Evolutionary conservation across 2,888 invertebrate genomes (phyloP).

Genomic region (Drosophila nr. fundita): DNA sequence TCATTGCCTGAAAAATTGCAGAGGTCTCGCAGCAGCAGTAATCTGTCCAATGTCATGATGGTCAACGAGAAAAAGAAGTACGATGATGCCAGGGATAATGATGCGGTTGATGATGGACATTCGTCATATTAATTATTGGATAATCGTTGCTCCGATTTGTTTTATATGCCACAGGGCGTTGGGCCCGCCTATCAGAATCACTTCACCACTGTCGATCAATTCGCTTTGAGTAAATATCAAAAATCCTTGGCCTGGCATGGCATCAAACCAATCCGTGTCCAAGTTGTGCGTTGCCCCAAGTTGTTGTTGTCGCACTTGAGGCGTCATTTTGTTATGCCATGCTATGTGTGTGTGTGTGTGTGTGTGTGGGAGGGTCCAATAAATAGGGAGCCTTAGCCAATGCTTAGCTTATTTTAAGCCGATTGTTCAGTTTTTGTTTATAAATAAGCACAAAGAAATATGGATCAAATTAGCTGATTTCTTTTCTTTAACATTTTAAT

Average conservation of each 20-base stretch:
- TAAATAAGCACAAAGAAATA: background rate
- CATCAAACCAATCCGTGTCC: constrained; percentile 24
- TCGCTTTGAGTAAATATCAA: constrained; percentile 28
- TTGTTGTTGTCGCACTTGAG: constrained; percentile 44
- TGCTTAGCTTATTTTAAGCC: background rate
- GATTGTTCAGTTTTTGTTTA: too few species aligned
- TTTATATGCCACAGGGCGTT: constrained; percentile 62
- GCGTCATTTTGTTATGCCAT: constrained; percentile 39
- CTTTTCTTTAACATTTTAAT: background rate
- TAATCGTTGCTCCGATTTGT: constrained; percentile 44
- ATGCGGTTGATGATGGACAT: constrained; percentile 24
- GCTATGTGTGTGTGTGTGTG: background rate
- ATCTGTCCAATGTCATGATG: constrained; percentile 25
- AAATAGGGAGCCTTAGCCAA: background rate
- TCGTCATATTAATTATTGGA: constrained; percentile 38
- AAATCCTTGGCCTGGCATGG: constrained; percentile 12
- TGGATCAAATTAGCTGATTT: background rate
- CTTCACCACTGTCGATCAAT: constrained; percentile 45
- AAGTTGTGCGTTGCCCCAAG: constrained; percentile 55
- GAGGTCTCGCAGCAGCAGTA: constrained; percentile 18
- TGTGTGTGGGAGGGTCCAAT: background rate
- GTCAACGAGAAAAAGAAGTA: constrained; percentile 35
- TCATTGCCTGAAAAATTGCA: constrained; percentile 26
- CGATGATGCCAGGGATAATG: constrained; percentile 30
- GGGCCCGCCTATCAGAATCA: constrained; percentile 63